Evolutionary conservation across 2,797 vertebrate genomes (phyloP), one percentile per base, ranked within the genome.

Genomic region (Sebastes glaucus): DNA sequence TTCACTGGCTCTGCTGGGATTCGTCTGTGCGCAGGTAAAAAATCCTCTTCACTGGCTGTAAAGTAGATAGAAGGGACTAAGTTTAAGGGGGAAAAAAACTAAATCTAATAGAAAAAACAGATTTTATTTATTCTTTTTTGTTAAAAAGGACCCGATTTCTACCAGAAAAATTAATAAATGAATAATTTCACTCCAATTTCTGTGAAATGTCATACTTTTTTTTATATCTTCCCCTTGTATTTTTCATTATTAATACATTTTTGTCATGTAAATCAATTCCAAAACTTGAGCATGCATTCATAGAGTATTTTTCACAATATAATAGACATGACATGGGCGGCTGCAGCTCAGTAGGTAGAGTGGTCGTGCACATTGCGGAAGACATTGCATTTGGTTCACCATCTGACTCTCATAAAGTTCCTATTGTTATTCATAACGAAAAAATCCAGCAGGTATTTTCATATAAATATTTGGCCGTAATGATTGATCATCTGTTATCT

Each of bases 1-100:
- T 62, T 65, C 59, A 8, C 35, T 92, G 77, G 13, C 62, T 64
- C 70, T 91, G 70, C 68, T 92, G 72, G 80, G 77, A 73, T 46
- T 65, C 27, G 13, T 18, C 38, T 25, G 6, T 20, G 11, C 14
- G n/a, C 1, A 79, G 89, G 92, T 92, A 89, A 81, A 66, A 27
- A 9, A 49, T 49, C n/a, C 9, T 59, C 7, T 23, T 71, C 30
- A 30, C 11, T 27, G 11, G 13, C 2, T 64, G 2, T 27, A 6
- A 18, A 13, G 14, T 20, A 69, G 25, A 28, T 11, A 28, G 2
- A 63, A 1, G 46, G 3, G 4, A 35, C 1, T 3, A 60, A 61
- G 23, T 7, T 1, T 23, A 13, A 53, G n/a, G 10, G 4, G 23
- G 4, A 4, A 35, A 16, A 60, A 56, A 63, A 46, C 5, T 16